Evolutionary conservation across 2,888 invertebrate genomes (phyloP).

Genomic region (Cryptocephalus moraei): DNA sequence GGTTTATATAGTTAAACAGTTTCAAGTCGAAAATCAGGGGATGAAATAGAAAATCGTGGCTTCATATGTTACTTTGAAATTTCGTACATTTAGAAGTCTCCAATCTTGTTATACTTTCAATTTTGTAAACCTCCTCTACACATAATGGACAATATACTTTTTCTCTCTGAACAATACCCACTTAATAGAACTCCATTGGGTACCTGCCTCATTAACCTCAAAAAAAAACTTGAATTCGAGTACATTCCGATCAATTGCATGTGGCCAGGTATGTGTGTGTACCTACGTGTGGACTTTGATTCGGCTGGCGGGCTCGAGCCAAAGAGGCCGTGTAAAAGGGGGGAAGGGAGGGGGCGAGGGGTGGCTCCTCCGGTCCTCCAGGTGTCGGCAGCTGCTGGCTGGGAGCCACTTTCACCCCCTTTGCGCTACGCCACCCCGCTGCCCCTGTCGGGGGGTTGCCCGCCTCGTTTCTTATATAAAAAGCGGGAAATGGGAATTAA

Average conservation of each 20-base stretch:
- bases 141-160: too few relatives aligned
- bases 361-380: slow-evolving; percentile 14
- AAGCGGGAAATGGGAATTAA: neutral
- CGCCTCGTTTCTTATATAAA: neutral
- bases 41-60: too few relatives aligned
- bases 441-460: neutral
- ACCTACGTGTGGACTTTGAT: neutral
- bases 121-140: too few relatives aligned
- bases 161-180: too few relatives aligned
- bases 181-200: neutral
- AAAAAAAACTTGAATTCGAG: neutral
- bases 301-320: neutral
- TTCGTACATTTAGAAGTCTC: too few relatives aligned
- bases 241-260: neutral
- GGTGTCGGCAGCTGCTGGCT: slow-evolving; percentile 24
- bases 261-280: neutral
- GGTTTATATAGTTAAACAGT: too few relatives aligned
- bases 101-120: too few relatives aligned
- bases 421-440: neutral
- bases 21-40: too few relatives aligned
- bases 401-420: slow-evolving; percentile 20
- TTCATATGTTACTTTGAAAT: too few relatives aligned
- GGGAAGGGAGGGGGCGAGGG: neutral
- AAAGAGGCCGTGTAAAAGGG: neutral
- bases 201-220: neutral